These are phyloP conservation scores for Agrotis ipsilon DNA, from an alignment of 2,888 invertebrate species.

Conservation along the genomic window DNA sequence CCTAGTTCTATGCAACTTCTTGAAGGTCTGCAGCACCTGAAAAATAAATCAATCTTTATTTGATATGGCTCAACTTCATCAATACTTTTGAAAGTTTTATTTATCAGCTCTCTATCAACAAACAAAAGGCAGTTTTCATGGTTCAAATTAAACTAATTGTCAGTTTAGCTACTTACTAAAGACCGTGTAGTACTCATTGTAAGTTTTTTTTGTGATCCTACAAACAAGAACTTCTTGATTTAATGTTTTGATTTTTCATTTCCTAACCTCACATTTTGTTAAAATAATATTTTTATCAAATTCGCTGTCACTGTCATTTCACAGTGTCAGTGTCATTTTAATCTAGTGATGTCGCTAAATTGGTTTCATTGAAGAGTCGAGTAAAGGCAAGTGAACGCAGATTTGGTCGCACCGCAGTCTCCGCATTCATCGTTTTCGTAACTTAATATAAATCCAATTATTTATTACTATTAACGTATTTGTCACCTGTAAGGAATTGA, in stretches of 20 bases:
- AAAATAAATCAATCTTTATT: constrained; percentile 51
- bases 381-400: too few species aligned
- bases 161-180: constrained; percentile 61
- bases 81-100: background rate
- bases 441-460: too few species aligned
- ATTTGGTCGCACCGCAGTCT: too few species aligned
- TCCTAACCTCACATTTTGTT: background rate
- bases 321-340: constrained; percentile 8
- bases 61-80: background rate
- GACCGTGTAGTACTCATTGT: constrained; percentile 64
- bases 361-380: background rate
- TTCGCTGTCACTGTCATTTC: background rate
- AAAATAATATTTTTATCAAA: constrained; percentile 2
- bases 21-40: constrained; percentile 93
- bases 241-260: background rate
- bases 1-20: constrained; percentile 93
- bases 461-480: too few species aligned
- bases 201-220: background rate
- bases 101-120: too few species aligned
- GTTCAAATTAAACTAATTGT: background rate
- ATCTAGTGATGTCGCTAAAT: background rate
- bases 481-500: too few species aligned
- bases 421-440: too few species aligned
- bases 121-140: background rate
- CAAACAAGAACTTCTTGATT: background rate